These are phyloP conservation scores for Delphinus delphis DNA, from an alignment of 2,113 vertebrate genomes.

Conservation along the genomic window DNA sequence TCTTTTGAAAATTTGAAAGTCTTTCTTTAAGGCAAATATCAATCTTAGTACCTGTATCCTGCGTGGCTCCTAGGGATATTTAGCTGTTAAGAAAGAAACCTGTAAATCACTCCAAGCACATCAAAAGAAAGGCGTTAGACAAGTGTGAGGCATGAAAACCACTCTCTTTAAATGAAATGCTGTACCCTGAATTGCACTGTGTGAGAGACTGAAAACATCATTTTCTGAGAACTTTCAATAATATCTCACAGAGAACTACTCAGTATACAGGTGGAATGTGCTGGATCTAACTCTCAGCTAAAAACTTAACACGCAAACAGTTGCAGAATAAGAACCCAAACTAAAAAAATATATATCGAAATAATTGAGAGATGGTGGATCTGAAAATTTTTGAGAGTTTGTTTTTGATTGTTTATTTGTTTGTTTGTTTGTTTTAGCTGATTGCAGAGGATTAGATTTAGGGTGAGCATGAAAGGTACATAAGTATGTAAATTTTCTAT, in stretches of 20 bases:
- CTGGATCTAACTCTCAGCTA: neutral
- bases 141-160: neutral
- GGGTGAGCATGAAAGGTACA: neutral
- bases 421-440: neutral
- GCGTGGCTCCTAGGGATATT: neutral
- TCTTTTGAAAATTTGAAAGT: slow-evolving; percentile 23
- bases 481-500: neutral
- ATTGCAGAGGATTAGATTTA: neutral
- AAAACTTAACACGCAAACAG: neutral
- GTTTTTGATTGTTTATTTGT: neutral
- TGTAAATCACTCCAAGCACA: neutral
- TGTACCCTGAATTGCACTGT: neutral
- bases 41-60: neutral
- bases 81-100: neutral
- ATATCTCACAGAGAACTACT: neutral
- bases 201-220: neutral
- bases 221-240: slow-evolving; percentile 10
- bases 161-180: neutral
- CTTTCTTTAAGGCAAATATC: neutral
- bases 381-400: neutral
- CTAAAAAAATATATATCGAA: neutral
- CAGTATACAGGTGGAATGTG: neutral
- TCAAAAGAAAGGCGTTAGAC: neutral
- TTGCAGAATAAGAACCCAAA: neutral
- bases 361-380: neutral